Percentiles rank a stretch among this genome's conserved stretches.
Conservation (phyloP, 2,113 vertebrate species). For the Pterocles gutturalis region DNA sequence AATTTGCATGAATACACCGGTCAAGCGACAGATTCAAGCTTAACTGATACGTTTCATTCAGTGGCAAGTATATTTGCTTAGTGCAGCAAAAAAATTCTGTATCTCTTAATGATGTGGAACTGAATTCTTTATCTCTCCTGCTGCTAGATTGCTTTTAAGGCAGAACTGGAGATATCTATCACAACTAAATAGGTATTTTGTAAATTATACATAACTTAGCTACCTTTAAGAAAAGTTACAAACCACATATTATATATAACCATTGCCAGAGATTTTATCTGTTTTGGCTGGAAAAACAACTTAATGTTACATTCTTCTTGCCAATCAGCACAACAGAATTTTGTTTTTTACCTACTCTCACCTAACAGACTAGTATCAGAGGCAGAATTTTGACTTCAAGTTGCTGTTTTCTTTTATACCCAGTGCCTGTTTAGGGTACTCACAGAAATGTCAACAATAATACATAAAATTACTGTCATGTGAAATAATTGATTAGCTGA, state of each 20-base stretch:
- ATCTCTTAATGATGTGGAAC: constrained; percentile 15
- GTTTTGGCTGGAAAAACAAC: constrained; percentile 39
- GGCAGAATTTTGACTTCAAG: not conserved
- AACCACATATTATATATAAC: not conserved
- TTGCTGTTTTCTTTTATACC: not conserved
- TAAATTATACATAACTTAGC: constrained; percentile 16
- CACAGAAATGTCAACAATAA: constrained; percentile 32
- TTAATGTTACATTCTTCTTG: constrained; percentile 46
- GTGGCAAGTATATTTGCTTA: constrained; percentile 22
- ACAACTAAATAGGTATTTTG: constrained; percentile 42
- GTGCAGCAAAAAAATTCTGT: not conserved
- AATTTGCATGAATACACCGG: not conserved
- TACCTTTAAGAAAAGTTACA: constrained; percentile 53
- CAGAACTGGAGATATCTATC: constrained; percentile 37
- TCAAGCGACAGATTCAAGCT: constrained; percentile 2
- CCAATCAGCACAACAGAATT: constrained; percentile 29
- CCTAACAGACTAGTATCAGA: not conserved
- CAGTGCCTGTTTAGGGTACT: not conserved
- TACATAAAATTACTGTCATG: constrained; percentile 33
- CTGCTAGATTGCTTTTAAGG: constrained; percentile 33
- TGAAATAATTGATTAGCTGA: constrained; percentile 50
- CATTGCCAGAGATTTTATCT: constrained; percentile 34
- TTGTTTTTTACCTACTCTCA: not conserved
- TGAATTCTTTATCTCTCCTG: constrained; percentile 35
- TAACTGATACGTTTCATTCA: not conserved